phyloP scores from a whole-genome alignment of 2,888 invertebrate genomes.

The Argyresthia goedartella region DNA sequence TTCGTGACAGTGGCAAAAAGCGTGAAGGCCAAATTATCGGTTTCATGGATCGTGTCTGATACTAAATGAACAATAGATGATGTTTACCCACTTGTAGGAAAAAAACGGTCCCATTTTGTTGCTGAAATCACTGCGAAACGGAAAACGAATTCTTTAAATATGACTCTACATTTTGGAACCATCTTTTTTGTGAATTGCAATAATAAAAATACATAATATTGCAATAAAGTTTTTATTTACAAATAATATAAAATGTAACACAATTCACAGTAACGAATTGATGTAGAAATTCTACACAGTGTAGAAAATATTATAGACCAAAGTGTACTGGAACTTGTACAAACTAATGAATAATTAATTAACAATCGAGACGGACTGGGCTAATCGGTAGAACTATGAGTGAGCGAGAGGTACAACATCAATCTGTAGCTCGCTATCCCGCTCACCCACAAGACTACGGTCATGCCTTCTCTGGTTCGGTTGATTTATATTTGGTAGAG shows the following conservation, averaged over 20 bases:
- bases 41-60: no score
- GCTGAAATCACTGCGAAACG: no score
- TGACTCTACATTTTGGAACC: no score
- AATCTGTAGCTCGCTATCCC: neutral
- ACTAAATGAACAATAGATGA: no score
- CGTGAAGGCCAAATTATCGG: no score
- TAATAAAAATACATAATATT: constrained; percentile 7
- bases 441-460: neutral
- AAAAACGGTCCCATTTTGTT: no score
- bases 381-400: neutral
- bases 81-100: no score
- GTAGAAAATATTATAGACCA: constrained; percentile 1
- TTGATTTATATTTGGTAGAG: neutral
- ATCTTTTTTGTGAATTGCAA: no score
- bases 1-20: no score
- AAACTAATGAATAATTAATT: neutral
- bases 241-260: constrained; percentile 48
- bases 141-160: no score
- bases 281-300: neutral
- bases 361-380: neutral
- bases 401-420: neutral
- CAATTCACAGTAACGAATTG: constrained; percentile 42
- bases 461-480: neutral
- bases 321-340: constrained; percentile 2
- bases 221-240: constrained; percentile 46